Evolutionary conservation across 2,888 invertebrate species (phyloP), one percentile per base, ranked within the genome.

Genomic region (Ligdia adustata): DNA sequence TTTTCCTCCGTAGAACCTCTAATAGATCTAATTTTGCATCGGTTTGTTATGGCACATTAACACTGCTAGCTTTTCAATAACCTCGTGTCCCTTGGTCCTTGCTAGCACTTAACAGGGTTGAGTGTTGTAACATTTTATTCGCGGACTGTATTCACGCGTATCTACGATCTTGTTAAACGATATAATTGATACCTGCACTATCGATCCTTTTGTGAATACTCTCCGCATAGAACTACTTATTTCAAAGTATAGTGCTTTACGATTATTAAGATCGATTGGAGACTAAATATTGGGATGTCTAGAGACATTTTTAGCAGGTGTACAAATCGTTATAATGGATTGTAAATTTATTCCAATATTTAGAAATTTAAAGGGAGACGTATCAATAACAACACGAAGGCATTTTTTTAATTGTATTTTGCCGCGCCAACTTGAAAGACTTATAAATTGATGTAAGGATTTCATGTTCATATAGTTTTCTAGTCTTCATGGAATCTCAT

Each of bases 381-480:
- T 67, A 79, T 79, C 76, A 74, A 52, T 64, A 80, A 79, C 81
- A 78, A 76, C 73, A 66, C 68, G 64, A 68, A 77, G 88, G 89
- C 89, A 89, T 89, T 89, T 89, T 60, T 82, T 73, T n/a, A n/a
- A 75, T 75, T 82, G 79, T 85, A 82, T 82, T 82, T 85, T 85
- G 84, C 82, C 82, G 77, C 79, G 81, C 75, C 84, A 89, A 79
- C 85, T 79, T 87, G 87, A 86, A 90, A 90, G 88, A 89, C 89
- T 90, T 88, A 88, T 88, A 64, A 68, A 67, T 71, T 75, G 79
- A 79, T 84, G 79, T 89, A 87, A 90, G 88, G 79, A 86, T 88
- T 88, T 89, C 89, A 86, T 84, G 81, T 86, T 87, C 90, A 90
- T 89, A 75, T 90, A 90, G 89, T 86, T 76, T 79, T 88, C 87